Conservation (phyloP, 2,888 invertebrate genomes). For the Phania funesta region DNA sequence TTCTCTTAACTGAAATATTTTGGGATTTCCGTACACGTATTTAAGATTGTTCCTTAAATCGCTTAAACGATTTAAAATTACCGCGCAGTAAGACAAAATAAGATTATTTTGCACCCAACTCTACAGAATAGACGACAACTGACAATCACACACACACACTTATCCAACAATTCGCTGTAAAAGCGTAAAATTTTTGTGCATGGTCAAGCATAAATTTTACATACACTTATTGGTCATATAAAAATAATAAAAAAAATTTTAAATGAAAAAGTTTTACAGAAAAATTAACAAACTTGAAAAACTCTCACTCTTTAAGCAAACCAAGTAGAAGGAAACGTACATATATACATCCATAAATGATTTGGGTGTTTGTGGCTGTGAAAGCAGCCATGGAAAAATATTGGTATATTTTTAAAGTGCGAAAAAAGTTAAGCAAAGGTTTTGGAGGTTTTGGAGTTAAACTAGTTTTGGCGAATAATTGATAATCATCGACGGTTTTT, state of each 20-base stretch:
- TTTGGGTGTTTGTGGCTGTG: conserved; percentile 7
- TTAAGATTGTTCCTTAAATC: neutral
- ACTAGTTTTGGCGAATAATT: no score
- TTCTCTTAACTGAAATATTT: neutral
- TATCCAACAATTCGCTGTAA: conserved; percentile 11
- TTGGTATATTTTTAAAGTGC: neutral
- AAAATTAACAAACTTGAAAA: conserved; percentile 32
- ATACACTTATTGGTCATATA: conserved; percentile 61
- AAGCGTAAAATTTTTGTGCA: conserved; percentile 58
- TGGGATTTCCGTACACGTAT: neutral
- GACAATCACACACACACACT: conserved; percentile 3
- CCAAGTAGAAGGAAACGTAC: conserved; percentile 2
- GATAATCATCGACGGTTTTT: no score
- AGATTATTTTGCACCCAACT: neutral
- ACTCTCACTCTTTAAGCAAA: conserved; percentile 49
- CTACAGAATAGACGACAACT: no score
- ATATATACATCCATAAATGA: conserved; percentile 16
- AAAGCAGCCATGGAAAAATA: neutral
- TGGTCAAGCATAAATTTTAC: conserved; percentile 63
- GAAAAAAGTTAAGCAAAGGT: no score
- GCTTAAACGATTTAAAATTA: conserved; percentile 1
- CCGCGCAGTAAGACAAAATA: neutral
- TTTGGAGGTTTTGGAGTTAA: no score
- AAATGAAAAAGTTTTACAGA: neutral
- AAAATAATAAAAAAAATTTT: conserved; percentile 38